These are phyloP conservation scores for Acronicta leporina DNA, from an alignment of 2,888 invertebrate species.

Conservation along the genomic window DNA sequence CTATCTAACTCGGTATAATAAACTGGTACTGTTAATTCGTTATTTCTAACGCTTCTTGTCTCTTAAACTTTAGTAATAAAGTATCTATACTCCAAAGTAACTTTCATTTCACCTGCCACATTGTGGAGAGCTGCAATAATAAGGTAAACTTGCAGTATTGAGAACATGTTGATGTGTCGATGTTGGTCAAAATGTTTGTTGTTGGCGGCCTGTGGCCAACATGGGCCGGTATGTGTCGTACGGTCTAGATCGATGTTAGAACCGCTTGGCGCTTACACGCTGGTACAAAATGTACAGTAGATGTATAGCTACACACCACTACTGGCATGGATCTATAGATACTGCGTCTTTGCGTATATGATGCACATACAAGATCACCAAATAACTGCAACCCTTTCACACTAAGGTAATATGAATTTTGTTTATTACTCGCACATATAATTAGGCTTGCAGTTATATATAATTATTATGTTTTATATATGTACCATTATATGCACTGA, in stretches of 20 bases:
- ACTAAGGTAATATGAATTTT: constrained; percentile 38
- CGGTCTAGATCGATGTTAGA: constrained; percentile 82
- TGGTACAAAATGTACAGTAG: constrained; percentile 58
- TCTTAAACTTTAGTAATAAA: constrained; percentile 87
- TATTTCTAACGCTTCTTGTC: constrained; percentile 82
- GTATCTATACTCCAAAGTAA: constrained; percentile 88
- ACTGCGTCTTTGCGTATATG: constrained; percentile 52
- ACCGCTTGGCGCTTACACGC: constrained; percentile 80
- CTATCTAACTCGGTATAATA: constrained; percentile 53
- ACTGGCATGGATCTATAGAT: constrained; percentile 43
- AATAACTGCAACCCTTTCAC: constrained; percentile 33
- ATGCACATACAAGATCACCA: constrained; percentile 34
- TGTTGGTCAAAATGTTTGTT: constrained; percentile 75
- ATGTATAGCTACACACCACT: constrained; percentile 47
- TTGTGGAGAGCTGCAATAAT: constrained; percentile 80
- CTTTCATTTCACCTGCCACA: constrained; percentile 87
- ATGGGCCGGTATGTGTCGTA: constrained; percentile 77
- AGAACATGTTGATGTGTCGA: constrained; percentile 71
- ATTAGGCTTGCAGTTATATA: constrained; percentile 39
- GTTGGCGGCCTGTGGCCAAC: constrained; percentile 64
- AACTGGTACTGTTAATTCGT: constrained; percentile 64
- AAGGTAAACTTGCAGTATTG: constrained; percentile 81
- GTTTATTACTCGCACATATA: constrained; percentile 41
- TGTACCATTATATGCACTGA: constrained; percentile 58
- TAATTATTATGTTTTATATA: constrained; percentile 17